Conservation (phyloP, 2,113 vertebrate genomes). For the Eonycteris spelaea region DNA sequence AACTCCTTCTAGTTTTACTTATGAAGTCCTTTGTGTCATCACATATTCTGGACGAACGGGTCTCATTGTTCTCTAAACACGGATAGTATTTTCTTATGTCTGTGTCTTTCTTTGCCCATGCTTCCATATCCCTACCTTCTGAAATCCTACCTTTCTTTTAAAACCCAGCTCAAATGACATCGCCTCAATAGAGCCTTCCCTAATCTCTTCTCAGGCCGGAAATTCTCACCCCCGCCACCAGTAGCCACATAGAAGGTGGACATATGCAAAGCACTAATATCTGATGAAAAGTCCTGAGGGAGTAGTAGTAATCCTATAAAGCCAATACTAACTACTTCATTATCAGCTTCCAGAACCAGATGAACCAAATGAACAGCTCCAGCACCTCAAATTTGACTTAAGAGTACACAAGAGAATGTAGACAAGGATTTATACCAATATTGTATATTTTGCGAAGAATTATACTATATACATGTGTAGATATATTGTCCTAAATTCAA, state of each 20-base stretch:
- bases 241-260: neutral
- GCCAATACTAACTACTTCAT: neutral
- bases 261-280: neutral
- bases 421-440: neutral
- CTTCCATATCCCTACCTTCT: neutral
- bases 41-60: neutral
- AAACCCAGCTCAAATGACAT: neutral
- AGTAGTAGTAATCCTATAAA: neutral
- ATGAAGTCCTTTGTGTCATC: neutral
- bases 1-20: neutral
- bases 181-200: neutral
- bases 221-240: neutral
- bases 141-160: constrained; percentile 9
- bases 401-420: neutral
- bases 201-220: neutral
- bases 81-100: neutral
- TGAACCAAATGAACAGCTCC: neutral
- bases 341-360: neutral
- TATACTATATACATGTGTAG: neutral
- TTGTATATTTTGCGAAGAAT: neutral
- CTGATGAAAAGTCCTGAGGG: neutral
- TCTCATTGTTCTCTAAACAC: neutral
- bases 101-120: neutral
- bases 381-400: neutral
- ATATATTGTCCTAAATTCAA: constrained; percentile 23